These are phyloP conservation scores for Diaphora mendica DNA, from an alignment of 2,888 invertebrate species.

Conservation along the genomic window DNA sequence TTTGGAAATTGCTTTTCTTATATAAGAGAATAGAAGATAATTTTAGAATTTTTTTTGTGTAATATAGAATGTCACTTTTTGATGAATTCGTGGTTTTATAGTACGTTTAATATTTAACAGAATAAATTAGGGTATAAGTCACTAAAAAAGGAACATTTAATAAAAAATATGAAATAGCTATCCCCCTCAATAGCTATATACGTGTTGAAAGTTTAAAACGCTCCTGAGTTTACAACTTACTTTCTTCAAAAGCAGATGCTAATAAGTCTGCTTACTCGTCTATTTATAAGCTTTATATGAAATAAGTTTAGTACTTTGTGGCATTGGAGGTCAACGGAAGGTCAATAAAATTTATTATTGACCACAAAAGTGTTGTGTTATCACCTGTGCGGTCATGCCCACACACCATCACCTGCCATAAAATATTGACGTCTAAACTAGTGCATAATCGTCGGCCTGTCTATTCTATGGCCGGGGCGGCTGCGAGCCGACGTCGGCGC, in stretches of 20 bases:
- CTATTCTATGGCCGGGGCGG: conserved; percentile 66
- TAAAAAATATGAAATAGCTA: neutral
- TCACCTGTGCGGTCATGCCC: conserved; percentile 42
- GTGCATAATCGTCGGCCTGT: conserved; percentile 56
- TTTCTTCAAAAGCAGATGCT: conserved; percentile 25
- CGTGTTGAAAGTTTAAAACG: too few relatives aligned
- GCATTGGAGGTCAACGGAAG: conserved; percentile 19
- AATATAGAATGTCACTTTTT: too few relatives aligned
- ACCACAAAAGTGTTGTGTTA: conserved; percentile 34
- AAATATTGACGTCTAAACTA: conserved; percentile 54
- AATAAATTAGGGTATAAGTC: neutral
- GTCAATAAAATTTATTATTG: conserved; percentile 26
- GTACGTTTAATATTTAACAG: conserved; percentile 2
- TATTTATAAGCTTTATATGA: conserved; percentile 6
- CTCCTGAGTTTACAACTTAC: conserved; percentile 1
- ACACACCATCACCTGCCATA: conserved; percentile 39
- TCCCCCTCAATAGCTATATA: too few relatives aligned
- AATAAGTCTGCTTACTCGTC: conserved; percentile 4
- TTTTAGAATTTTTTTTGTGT: too few relatives aligned
- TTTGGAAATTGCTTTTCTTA: too few relatives aligned
- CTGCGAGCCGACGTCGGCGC: conserved; percentile 52
- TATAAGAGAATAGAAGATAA: too few relatives aligned
- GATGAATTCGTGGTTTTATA: conserved; percentile 4
- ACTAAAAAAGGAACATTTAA: neutral
- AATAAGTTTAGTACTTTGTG: conserved; percentile 26